phyloP scores from a whole-genome alignment of 1,140 invertebrate species.

The Campoletis sonorensis region DNA sequence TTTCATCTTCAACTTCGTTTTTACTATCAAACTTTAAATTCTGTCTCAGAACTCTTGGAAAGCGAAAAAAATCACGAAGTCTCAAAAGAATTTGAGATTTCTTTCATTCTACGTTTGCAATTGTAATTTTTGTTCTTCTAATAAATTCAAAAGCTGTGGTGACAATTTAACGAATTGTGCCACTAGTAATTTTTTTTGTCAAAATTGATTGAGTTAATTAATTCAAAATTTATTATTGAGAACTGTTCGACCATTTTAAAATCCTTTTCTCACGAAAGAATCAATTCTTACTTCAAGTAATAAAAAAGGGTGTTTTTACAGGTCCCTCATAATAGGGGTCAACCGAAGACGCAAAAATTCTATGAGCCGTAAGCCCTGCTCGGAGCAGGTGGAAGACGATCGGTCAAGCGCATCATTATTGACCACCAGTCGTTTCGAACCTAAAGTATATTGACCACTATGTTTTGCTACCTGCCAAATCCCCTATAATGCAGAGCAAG shows the following conservation, averaged over 20 bases:
- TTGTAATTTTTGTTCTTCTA: too few relatives aligned
- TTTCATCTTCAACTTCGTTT: background rate
- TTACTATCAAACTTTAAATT: too few relatives aligned
- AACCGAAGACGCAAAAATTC: background rate
- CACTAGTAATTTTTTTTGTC: too few relatives aligned
- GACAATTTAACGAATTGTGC: too few relatives aligned
- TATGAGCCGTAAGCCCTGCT: background rate
- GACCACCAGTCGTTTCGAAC: constrained; percentile 12
- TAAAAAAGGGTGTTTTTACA: background rate
- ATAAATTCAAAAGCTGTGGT: too few relatives aligned
- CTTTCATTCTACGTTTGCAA: too few relatives aligned
- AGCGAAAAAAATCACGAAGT: too few relatives aligned
- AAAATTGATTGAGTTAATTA: too few relatives aligned
- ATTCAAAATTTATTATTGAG: too few relatives aligned
- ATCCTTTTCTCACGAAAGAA: background rate
- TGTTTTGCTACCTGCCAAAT: constrained; percentile 12
- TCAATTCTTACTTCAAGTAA: background rate
- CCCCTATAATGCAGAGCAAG: background rate
- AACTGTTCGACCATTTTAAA: too few relatives aligned
- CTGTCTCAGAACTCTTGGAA: too few relatives aligned
- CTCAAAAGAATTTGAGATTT: too few relatives aligned
- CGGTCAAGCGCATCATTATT: constrained; percentile 19
- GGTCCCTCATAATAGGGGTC: background rate
- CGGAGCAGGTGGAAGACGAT: constrained; percentile 7
- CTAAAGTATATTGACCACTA: background rate